phyloP scores from a whole-genome alignment of 2,888 invertebrate genomes.

The Chelonus formosanus region DNA sequence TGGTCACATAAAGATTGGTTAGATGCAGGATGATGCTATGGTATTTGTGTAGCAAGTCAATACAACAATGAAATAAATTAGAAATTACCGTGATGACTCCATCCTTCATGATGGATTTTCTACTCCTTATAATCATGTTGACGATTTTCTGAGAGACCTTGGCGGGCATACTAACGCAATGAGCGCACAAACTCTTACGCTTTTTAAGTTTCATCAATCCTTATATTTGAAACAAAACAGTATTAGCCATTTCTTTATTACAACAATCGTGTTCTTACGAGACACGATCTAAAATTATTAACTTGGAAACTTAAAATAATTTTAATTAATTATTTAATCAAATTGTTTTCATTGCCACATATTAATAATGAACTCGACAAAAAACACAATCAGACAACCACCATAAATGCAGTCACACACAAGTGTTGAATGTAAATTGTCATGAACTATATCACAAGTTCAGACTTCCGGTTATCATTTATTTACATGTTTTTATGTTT shows the following conservation, averaged over 20 bases:
- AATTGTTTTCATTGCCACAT: slow-evolving; percentile 2
- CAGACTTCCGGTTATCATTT: too few relatives aligned
- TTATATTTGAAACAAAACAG: slow-evolving; percentile 6
- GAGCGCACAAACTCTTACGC: slow-evolving; percentile 64
- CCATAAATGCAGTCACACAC: slow-evolving; percentile 3
- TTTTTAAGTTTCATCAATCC: slow-evolving; percentile 64
- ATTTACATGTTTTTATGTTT: too few relatives aligned
- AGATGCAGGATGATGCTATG: too few relatives aligned
- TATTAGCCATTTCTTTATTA: slow-evolving; percentile 12
- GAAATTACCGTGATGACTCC: slow-evolving; percentile 81
- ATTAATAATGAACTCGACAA: slow-evolving; percentile 4
- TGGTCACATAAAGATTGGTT: too few relatives aligned
- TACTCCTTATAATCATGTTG: slow-evolving; percentile 86
- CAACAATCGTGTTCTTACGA: background rate
- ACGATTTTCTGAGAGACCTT: slow-evolving; percentile 85
- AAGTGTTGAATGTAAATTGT: slow-evolving; percentile 1
- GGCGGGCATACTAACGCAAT: slow-evolving; percentile 70
- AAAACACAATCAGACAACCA: slow-evolving; percentile 17
- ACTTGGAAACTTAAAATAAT: too few relatives aligned
- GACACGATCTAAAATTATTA: too few relatives aligned
- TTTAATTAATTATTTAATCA: background rate
- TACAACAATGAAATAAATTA: slow-evolving; percentile 2
- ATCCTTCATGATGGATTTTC: slow-evolving; percentile 88
- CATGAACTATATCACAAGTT: background rate
- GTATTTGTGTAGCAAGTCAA: too few relatives aligned